Evolutionary conservation across 2,113 vertebrate species (phyloP).

Genomic region (Chionodraco myersi): DNA sequence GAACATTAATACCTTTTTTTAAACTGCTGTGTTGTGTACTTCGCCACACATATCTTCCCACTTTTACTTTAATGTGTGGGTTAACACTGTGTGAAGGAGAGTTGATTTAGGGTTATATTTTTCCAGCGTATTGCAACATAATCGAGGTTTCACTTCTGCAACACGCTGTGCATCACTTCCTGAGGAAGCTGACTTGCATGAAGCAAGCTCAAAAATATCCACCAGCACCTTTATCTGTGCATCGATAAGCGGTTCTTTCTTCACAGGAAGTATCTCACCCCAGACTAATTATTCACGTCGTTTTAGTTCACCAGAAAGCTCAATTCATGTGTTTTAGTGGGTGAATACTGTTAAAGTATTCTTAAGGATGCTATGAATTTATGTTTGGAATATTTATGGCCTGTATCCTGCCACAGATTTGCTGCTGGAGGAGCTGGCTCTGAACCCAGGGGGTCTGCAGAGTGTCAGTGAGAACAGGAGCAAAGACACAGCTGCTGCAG

Average conservation of each 20-base stretch:
- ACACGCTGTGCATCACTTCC: constrained; percentile 51
- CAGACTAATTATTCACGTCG: neutral
- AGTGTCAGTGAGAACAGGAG: constrained; percentile 10
- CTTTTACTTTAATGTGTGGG: neutral
- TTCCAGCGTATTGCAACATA: constrained; percentile 27
- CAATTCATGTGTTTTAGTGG: neutral
- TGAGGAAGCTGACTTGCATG: constrained; percentile 46
- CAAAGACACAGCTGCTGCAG: constrained; percentile 2
- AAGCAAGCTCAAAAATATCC: constrained; percentile 1
- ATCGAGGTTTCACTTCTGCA: constrained; percentile 67
- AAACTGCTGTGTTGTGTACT: neutral
- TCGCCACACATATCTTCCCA: neutral
- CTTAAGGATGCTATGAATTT: too few species aligned
- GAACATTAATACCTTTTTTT: neutral
- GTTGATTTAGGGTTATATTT: neutral
- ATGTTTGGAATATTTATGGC: constrained; percentile 18
- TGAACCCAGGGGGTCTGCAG: constrained; percentile 35
- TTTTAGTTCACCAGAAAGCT: neutral
- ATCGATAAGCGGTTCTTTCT: neutral
- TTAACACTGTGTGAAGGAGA: neutral
- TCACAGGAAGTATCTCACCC: constrained; percentile 11
- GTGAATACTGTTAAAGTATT: neutral
- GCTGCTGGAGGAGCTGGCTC: constrained; percentile 78
- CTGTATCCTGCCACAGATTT: constrained; percentile 67
- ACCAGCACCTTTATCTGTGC: neutral